A percentile compares a stretch with the other conserved stretches of the same genome.
Conservation (phyloP, 2,888 invertebrate species). For the Pterostichus madidus region DNA sequence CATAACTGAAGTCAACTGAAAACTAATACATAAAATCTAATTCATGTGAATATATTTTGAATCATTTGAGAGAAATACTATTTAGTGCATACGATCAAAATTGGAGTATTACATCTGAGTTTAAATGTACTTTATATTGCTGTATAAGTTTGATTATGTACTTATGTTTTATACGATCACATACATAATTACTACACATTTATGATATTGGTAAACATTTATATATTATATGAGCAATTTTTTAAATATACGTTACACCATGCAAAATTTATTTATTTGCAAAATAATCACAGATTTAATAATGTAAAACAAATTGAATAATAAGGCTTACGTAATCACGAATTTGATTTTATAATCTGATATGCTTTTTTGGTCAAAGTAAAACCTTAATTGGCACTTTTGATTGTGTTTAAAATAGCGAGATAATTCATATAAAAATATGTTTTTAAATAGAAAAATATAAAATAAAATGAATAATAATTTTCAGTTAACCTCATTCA, state of each 20-base stretch:
- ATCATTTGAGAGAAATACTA: too few species aligned
- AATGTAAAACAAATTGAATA: slow-evolving; percentile 22
- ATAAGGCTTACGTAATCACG: slow-evolving; percentile 48
- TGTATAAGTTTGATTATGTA: slow-evolving; percentile 8
- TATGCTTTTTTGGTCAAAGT: slow-evolving; percentile 52
- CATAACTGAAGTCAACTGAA: slow-evolving; percentile 50
- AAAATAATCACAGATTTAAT: slow-evolving; percentile 25
- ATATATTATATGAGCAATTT: slow-evolving; percentile 18
- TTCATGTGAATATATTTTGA: too few species aligned
- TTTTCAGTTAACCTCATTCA: slow-evolving; percentile 47
- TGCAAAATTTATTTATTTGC: slow-evolving; percentile 3
- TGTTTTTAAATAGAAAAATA: slow-evolving; percentile 27
- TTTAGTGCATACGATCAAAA: background rate
- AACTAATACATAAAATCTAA: background rate
- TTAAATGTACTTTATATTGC: background rate
- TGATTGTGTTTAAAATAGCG: background rate
- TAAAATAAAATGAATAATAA: slow-evolving; percentile 1
- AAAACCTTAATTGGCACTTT: slow-evolving; percentile 41
- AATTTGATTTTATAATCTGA: slow-evolving; percentile 35
- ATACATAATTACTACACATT: slow-evolving; percentile 23
- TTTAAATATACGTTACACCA: slow-evolving; percentile 40
- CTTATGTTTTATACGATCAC: slow-evolving; percentile 28
- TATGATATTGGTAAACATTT: slow-evolving; percentile 46
- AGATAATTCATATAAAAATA: slow-evolving; percentile 42
- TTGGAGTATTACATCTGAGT: slow-evolving; percentile 9